Evolutionary conservation across 37 sponge, comb jelly and placozoan species (phyloP), one percentile per base, ranked within the genome.

Genomic region (Agelas oroides): DNA sequence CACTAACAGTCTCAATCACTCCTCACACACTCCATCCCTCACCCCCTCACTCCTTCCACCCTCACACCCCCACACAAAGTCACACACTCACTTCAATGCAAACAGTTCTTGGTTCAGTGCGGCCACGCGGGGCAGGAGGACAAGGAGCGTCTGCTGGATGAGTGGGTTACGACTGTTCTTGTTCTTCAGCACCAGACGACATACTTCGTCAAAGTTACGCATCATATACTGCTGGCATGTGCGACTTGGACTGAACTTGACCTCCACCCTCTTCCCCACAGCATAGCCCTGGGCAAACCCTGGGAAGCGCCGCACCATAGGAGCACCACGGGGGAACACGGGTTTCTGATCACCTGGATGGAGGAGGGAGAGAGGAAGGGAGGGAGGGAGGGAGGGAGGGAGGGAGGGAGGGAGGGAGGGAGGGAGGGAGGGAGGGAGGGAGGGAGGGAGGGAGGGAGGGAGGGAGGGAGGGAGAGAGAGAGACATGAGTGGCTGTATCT

Each of bases 81-180:
- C 14, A 19, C 54, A 68, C 17, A 27, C 65, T 78, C 30, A 89
- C 90, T 79, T 89, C 65, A 79, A 66, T 36, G 86, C 87, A 87
- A 94, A 94, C 40, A 70, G 73, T 13, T 87, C 80, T 19, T 86
- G 80, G 74, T 96, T 84, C 37, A 96, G 90, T 37, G 92, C 90
- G 35, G 97, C 94, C 11, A 96, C 77, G 0, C 94, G 92, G 40
- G 97, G 97, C 36, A 96, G 87, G 20, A 94, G 55, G 0, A 61
- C 60, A 37, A 91, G 88, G 0, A 94, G 15, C 0, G 89, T 70
- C 58, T 94, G 95, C 70, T 94, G 95, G n/a, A 94, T 78, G 53
- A 94, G 88, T 0, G 76, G 61, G 62, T 74, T 94, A 25, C 80
- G 76, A 67, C 79, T 91, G 79, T 77, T 79, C 39, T 62, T 81